Conservation (phyloP, 2,888 invertebrate species). For the Acrobasis repandana region DNA sequence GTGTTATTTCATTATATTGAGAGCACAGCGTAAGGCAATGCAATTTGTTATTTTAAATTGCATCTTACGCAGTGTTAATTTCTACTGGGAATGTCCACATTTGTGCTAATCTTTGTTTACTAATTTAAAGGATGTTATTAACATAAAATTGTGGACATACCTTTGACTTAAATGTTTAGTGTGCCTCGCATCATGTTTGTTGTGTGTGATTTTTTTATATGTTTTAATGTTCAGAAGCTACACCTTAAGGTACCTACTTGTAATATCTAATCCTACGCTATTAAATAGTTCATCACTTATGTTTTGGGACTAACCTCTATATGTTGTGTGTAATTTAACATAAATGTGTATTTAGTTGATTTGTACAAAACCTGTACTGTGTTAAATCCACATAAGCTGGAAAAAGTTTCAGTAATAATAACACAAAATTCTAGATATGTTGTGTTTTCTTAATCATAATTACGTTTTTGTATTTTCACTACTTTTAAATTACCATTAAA, state of each 20-base stretch:
- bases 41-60: conserved; percentile 6
- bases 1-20: background rate
- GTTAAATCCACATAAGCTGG: no score
- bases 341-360: background rate
- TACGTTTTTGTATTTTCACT: no score
- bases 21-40: conserved; percentile 12
- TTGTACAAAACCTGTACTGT: background rate
- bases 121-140: background rate
- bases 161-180: background rate
- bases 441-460: no score
- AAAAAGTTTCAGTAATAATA: background rate
- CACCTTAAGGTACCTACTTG: background rate
- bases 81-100: conserved; percentile 5
- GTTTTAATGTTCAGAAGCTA: background rate
- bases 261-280: background rate
- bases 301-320: background rate
- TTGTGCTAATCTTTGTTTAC: background rate
- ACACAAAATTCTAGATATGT: background rate
- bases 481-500: no score
- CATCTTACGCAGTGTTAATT: conserved; percentile 7
- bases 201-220: conserved; percentile 21
- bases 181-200: conserved; percentile 27
- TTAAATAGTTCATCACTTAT: background rate
- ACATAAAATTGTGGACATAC: background rate
- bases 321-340: background rate